These are phyloP conservation scores for Circaetus cinerascens DNA, from an alignment of 2,113 vertebrate genomes.

Conservation along the genomic window DNA sequence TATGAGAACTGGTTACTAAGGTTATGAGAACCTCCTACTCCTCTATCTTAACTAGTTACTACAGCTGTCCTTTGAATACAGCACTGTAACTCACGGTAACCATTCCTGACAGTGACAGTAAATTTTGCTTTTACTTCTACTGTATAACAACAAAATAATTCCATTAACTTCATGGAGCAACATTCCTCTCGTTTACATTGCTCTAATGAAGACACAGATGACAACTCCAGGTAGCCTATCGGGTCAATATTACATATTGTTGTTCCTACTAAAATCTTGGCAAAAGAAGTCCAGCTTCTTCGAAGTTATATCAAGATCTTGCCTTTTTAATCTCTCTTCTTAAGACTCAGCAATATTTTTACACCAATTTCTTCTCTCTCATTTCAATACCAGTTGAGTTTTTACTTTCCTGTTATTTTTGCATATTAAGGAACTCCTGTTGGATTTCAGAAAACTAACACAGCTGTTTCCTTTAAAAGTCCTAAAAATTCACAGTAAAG, in stretches of 20 bases:
- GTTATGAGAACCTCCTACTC: neutral
- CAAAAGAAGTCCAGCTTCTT: neutral
- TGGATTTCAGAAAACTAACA: neutral
- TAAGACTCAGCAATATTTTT: neutral
- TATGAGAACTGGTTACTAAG: neutral
- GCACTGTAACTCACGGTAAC: neutral
- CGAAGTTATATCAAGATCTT: neutral
- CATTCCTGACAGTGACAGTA: neutral
- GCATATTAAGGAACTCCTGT: neutral
- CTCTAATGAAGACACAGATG: neutral
- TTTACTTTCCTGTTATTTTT: neutral
- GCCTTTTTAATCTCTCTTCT: neutral
- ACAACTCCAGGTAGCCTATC: neutral
- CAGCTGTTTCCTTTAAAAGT: neutral
- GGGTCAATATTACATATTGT: neutral
- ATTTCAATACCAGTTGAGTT: neutral
- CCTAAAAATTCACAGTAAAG: neutral
- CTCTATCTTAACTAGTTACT: neutral
- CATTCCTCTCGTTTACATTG: neutral
- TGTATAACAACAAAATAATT: neutral
- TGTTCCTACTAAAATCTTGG: neutral
- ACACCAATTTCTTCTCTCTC: neutral
- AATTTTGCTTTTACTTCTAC: neutral
- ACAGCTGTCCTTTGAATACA: neutral
- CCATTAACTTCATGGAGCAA: neutral